These are phyloP conservation scores for Pardalotus punctatus DNA, from an alignment of 2,113 vertebrate species.

Conservation along the genomic window DNA sequence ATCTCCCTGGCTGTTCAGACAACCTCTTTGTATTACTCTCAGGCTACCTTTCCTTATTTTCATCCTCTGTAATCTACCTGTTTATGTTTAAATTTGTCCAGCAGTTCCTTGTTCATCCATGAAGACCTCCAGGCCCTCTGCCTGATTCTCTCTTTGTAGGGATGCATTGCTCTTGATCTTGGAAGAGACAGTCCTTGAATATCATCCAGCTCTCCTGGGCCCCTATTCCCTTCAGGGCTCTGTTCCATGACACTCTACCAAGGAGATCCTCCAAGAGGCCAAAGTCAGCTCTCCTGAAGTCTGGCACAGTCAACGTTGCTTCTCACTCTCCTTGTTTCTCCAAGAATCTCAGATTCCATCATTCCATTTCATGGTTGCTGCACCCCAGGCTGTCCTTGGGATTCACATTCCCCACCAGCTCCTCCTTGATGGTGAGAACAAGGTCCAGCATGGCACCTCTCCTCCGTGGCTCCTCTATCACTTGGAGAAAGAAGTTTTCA, in stretches of 20 bases:
- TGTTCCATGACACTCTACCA: background rate
- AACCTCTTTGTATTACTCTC: background rate
- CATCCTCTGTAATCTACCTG: background rate
- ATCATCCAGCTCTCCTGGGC: no score
- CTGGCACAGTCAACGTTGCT: accelerated
- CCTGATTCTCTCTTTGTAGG: background rate
- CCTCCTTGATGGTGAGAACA: background rate
- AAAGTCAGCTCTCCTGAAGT: background rate
- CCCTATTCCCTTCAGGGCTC: background rate
- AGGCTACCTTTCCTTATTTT: background rate
- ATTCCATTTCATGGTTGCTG: accelerated
- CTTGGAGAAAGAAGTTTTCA: background rate
- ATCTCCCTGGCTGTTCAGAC: background rate
- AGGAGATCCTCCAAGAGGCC: background rate
- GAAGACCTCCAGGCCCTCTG: background rate
- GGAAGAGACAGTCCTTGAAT: background rate
- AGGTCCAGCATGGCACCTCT: background rate
- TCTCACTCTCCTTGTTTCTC: background rate
- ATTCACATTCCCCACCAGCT: background rate
- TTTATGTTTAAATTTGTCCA: background rate
- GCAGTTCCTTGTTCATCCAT: background rate
- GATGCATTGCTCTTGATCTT: background rate
- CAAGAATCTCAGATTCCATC: background rate
- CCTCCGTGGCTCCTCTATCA: background rate
- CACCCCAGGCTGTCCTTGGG: background rate